A percentile compares a stretch with the other conserved stretches of the same genome.
Evolutionary conservation across 1,140 invertebrate genomes (phyloP).

Genomic region (Goniozus legneri): DNA sequence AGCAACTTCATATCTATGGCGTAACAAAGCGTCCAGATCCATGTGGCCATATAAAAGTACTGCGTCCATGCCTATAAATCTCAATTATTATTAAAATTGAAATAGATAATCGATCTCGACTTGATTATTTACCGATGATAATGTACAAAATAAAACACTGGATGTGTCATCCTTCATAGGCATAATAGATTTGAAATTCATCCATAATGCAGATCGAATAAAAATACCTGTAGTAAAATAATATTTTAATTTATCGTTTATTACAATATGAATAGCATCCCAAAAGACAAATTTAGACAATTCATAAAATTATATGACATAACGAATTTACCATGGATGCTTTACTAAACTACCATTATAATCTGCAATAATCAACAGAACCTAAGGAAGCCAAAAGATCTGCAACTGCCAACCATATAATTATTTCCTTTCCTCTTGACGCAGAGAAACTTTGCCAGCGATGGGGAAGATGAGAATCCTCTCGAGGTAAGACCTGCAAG

Average conservation of each 20-base stretch:
- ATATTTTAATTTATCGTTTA: background rate
- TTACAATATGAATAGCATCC: background rate
- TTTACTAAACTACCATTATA: too few relatives aligned
- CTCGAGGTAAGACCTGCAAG: conserved; percentile 55
- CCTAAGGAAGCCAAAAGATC: conserved; percentile 74
- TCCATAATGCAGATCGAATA: conserved; percentile 67
- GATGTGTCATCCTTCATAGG: conserved; percentile 61
- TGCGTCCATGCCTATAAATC: conserved; percentile 73
- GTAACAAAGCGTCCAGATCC: conserved; percentile 81
- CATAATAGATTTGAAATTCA: conserved; percentile 64
- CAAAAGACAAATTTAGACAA: background rate
- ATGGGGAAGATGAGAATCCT: conserved; percentile 39
- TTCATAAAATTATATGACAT: conserved; percentile 20
- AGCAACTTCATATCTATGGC: conserved; percentile 73
- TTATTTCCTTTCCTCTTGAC: conserved; percentile 65
- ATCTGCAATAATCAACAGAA: conserved; percentile 44
- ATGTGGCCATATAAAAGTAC: conserved; percentile 80
- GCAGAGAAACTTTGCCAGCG: conserved; percentile 59
- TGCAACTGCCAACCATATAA: conserved; percentile 73
- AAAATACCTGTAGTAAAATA: conserved; percentile 61
- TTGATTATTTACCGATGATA: conserved; percentile 74
- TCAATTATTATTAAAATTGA: conserved; percentile 1
- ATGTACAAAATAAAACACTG: conserved; percentile 68
- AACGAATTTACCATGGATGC: too few relatives aligned
- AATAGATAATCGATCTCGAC: background rate